Percentiles rank a stretch among this genome's conserved stretches.
These are phyloP conservation scores for Hippolais icterina DNA, from an alignment of 2,113 vertebrate genomes.

Conservation along the genomic window DNA sequence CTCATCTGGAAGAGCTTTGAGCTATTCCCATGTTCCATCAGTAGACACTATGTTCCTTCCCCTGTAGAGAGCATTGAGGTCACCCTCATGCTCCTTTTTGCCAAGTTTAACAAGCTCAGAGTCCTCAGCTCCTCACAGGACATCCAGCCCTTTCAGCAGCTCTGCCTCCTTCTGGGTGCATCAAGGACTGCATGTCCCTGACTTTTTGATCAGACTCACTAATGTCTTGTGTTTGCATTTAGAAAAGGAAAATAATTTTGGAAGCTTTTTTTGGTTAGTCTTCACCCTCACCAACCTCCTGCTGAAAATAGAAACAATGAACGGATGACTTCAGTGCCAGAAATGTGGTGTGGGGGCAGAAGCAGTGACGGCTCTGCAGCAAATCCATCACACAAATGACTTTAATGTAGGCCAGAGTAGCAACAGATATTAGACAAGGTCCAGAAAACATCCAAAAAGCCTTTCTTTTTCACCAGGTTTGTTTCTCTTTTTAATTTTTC, in stretches of 20 bases:
- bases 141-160: neutral
- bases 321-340: neutral
- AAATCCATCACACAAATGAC: neutral
- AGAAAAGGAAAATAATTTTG: neutral
- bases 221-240: neutral
- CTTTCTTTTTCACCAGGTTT: constrained; percentile 14
- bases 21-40: neutral
- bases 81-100: neutral
- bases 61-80: neutral
- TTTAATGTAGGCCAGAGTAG: neutral
- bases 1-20: neutral
- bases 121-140: neutral
- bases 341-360: neutral
- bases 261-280: neutral
- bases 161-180: neutral
- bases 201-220: neutral
- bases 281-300: neutral
- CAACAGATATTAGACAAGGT: neutral
- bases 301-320: neutral
- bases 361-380: neutral
- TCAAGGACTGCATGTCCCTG: neutral
- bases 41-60: neutral
- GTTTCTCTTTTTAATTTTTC: neutral
- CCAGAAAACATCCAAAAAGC: neutral
- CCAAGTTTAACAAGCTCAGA: neutral